Evolutionary conservation across 2,888 invertebrate genomes (phyloP), one percentile per base, ranked within the genome.

Genomic region (Megalurothrips usitatus): DNA sequence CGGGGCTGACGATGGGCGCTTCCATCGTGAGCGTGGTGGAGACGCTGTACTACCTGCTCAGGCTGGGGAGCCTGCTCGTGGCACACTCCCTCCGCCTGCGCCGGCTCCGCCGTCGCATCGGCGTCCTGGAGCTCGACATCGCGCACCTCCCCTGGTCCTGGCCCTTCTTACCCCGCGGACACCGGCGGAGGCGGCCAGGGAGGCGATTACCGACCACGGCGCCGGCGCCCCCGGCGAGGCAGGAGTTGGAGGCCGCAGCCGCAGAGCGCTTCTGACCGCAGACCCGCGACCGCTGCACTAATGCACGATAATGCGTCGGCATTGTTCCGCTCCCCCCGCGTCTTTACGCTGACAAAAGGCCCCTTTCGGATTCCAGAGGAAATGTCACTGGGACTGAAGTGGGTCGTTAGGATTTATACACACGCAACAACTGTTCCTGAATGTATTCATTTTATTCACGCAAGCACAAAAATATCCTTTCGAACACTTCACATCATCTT

Each of bases 21-120:
- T 85, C 85, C 81, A 81, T 85, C 19, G 82, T 85, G 23, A 85
- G 84, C 68, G 83, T 85, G 23, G 83, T 84, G 0, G 85, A 85
- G 80, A 81, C 84, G 28, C 68, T 84, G 10, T 85, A 85, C 80
- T 85, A 84, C 84, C 79, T 83, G 3, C 81, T 83, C 12, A 85
- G 58, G 12, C 19, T n/a, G 58, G 17, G 58, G 0, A 6, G 14
- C 58, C n/a, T 14, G 19, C 68, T 75, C 26, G 23, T 12, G 23
- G 23, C 23, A 12, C 68, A 23, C 23, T 26, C 1, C 23, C 23
- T 12, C 8, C 68, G 26, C 0, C 23, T 26, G 26, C 58, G 58
- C 11, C 26, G 68, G 23, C 68, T 26, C 9, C 9, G 10, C 26
- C 68, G 68, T 75, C 68, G 14, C 14, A n/a, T n/a, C 19, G 19